phyloP scores from a whole-genome alignment of 2,888 invertebrate species.

The Hipparchia semele region DNA sequence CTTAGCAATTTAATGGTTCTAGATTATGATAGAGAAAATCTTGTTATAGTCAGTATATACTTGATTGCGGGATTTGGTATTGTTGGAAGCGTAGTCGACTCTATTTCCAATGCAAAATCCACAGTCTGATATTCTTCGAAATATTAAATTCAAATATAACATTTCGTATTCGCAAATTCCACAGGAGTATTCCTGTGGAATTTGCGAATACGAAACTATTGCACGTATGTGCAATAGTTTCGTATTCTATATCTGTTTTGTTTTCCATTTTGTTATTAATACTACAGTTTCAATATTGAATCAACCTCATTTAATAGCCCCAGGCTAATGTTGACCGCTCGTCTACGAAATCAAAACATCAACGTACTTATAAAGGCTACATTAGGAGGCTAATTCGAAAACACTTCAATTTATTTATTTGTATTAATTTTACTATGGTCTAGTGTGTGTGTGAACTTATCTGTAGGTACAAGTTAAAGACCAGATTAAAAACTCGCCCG shows the following conservation, averaged over 20 bases:
- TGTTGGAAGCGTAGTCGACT: background rate
- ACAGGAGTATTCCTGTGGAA: background rate
- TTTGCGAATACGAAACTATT: no score
- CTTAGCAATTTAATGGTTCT: no score
- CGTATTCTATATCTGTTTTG: background rate
- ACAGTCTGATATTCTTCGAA: background rate
- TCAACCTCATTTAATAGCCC: slow-evolving; percentile 2
- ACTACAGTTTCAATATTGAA: background rate
- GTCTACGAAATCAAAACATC: background rate
- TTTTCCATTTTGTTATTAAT: background rate
- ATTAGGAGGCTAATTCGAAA: no score
- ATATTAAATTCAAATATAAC: background rate
- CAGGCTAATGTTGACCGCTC: background rate
- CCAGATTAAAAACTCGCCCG: background rate
- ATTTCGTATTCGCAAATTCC: slow-evolving; percentile 6
- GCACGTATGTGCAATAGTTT: slow-evolving; percentile 10
- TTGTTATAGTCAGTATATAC: no score
- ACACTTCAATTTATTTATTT: no score
- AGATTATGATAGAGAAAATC: background rate
- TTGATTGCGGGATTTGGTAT: background rate
- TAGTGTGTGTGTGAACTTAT: no score
- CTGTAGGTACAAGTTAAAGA: background rate
- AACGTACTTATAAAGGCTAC: no score
- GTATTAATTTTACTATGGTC: no score
- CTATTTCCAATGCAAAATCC: background rate